Conservation (phyloP, 2,888 invertebrate genomes). For the Amphipoea lucens region DNA sequence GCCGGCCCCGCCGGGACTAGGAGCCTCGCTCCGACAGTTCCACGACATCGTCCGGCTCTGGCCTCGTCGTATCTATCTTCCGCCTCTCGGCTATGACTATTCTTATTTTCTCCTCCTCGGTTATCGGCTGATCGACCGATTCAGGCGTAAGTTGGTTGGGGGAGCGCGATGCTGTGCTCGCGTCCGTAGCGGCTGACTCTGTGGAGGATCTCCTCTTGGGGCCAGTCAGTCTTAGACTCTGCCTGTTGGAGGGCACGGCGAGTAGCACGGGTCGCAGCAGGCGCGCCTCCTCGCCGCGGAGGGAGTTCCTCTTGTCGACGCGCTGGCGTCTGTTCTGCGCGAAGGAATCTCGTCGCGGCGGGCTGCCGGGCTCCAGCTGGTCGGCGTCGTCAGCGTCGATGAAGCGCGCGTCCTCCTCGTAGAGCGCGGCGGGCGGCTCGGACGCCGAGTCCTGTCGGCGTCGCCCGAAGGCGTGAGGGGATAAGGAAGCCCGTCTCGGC, state of each 20-base stretch:
- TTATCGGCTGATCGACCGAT: constrained; percentile 76
- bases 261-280: constrained; percentile 84
- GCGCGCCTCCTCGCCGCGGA: constrained; percentile 86
- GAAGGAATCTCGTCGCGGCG: constrained; percentile 87
- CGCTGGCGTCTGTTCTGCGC: constrained; percentile 88
- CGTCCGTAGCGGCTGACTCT: constrained; percentile 78
- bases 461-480: constrained; percentile 87
- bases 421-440: constrained; percentile 85
- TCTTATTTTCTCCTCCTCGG: constrained; percentile 90
- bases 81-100: constrained; percentile 91
- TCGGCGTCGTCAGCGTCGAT: constrained; percentile 91
- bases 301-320: constrained; percentile 84
- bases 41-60: constrained; percentile 82
- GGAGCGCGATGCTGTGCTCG: constrained; percentile 73
- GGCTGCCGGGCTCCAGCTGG: constrained; percentile 87
- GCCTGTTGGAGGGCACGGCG: constrained; percentile 82
- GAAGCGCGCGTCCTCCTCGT: constrained; percentile 90
- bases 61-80: constrained; percentile 88
- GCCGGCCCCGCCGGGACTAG: constrained; percentile 90
- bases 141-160: constrained; percentile 71
- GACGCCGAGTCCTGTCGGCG: constrained; percentile 88
- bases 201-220: constrained; percentile 80
- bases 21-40: constrained; percentile 86
- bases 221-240: constrained; percentile 75
- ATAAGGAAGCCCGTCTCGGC: constrained; percentile 90